Percentiles rank a stretch among this genome's conserved stretches.
phyloP scores from a whole-genome alignment of 2,888 invertebrate genomes.

The Sarcophaga rosellei region DNA sequence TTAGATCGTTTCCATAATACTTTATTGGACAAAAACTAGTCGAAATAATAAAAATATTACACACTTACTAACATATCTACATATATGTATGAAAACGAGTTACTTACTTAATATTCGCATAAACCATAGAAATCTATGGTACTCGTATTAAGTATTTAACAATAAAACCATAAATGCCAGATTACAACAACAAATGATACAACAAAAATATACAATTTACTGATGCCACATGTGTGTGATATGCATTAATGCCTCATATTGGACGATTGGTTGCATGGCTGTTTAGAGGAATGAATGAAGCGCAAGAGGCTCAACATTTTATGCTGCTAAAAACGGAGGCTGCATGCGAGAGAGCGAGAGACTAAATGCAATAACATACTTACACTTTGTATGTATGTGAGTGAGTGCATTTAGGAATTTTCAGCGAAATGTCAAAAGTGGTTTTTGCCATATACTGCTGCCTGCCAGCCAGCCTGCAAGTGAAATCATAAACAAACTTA shows the following conservation, averaged over 20 bases:
- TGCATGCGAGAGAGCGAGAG: not conserved
- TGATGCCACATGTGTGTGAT: constrained; percentile 14
- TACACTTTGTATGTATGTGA: not conserved
- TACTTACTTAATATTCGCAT: not conserved
- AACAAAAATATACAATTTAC: constrained; percentile 4
- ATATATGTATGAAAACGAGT: not conserved
- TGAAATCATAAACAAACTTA: not conserved
- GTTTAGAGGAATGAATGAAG: not conserved
- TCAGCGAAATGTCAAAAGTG: constrained; percentile 27
- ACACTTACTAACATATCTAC: no score
- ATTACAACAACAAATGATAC: constrained; percentile 5
- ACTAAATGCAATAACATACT: not conserved
- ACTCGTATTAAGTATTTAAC: not conserved
- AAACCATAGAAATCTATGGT: not conserved
- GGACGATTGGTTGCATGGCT: not conserved
- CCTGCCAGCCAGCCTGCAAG: not conserved
- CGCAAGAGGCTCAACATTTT: not conserved
- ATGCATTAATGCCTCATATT: not conserved
- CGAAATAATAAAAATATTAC: not conserved
- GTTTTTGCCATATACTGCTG: not conserved
- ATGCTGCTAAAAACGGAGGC: constrained; percentile 1
- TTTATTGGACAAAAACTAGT: not conserved
- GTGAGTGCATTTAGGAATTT: not conserved
- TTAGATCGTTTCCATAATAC: constrained; percentile 6
- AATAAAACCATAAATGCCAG: constrained; percentile 20